phyloP scores from a whole-genome alignment of 1,140 invertebrate species.

The Calliphora vicina region DNA sequence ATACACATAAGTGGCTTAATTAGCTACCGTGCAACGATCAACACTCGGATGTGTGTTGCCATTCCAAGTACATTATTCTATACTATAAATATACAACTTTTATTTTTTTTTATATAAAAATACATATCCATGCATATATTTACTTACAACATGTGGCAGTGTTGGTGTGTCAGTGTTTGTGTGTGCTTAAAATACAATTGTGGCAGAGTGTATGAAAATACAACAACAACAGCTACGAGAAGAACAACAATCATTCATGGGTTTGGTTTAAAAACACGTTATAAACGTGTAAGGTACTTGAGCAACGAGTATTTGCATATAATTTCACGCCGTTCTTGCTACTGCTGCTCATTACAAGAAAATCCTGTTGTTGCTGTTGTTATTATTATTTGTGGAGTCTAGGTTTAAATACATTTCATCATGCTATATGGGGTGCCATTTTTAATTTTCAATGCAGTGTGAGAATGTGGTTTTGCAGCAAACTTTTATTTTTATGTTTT shows the following conservation, averaged over 20 bases:
- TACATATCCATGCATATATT: no score
- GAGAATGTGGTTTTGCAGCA: not conserved
- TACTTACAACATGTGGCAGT: not conserved
- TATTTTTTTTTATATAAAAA: no score
- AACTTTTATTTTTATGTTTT: no score
- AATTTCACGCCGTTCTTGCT: constrained; percentile 60
- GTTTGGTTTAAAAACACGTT: constrained; percentile 47
- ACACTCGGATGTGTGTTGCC: constrained; percentile 44
- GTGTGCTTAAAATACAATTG: no score
- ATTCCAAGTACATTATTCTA: constrained; percentile 15
- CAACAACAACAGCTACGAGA: not conserved
- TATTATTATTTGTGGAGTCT: constrained; percentile 10
- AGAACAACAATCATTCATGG: not conserved
- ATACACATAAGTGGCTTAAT: constrained; percentile 58
- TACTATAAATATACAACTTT: not conserved
- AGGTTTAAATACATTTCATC: constrained; percentile 3
- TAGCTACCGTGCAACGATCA: constrained; percentile 59
- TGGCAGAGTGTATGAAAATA: no score
- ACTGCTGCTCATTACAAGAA: constrained; percentile 33
- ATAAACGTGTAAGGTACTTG: constrained; percentile 35
- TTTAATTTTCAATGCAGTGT: not conserved
- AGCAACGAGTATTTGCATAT: constrained; percentile 52
- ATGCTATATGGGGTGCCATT: constrained; percentile 7
- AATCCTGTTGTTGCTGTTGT: constrained; percentile 18
- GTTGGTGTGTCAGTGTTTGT: no score